Evolutionary conservation across 1,140 invertebrate species (phyloP).

Genomic region (Lasioglossum albipes): DNA sequence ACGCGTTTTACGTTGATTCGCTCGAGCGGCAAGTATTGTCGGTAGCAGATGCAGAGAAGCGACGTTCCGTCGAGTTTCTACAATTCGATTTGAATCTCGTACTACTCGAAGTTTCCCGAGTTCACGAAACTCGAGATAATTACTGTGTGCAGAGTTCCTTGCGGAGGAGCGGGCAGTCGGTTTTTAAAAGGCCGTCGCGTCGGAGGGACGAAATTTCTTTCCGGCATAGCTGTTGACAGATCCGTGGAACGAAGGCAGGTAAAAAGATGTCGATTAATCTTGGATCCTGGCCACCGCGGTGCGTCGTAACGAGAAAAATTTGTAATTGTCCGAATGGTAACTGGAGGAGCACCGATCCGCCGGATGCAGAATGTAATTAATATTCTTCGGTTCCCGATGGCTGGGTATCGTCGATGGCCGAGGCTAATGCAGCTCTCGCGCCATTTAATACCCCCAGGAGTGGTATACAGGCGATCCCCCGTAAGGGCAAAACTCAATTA

Average conservation of each 20-base stretch:
- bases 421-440: slow-evolving; percentile 50
- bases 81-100: slow-evolving; percentile 56
- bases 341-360: background rate
- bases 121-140: slow-evolving; percentile 42
- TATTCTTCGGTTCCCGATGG: slow-evolving; percentile 36
- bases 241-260: background rate
- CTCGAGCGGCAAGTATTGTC: slow-evolving; percentile 52
- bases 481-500: slow-evolving; percentile 61
- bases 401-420: slow-evolving; percentile 16
- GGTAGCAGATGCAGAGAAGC: slow-evolving; percentile 52
- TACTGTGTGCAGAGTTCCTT: slow-evolving; percentile 19
- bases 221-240: background rate
- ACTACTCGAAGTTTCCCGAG: slow-evolving; percentile 44
- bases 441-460: slow-evolving; percentile 52
- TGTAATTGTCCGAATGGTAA: slow-evolving; percentile 9
- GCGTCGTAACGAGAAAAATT: background rate
- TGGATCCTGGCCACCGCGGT: too few species aligned
- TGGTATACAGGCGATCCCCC: slow-evolving; percentile 30
- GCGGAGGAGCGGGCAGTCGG: background rate
- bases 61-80: slow-evolving; percentile 55
- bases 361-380: slow-evolving; percentile 20
- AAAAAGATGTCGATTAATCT: slow-evolving; percentile 4
- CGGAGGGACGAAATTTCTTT: background rate
- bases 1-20: slow-evolving; percentile 60
- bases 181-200: slow-evolving; percentile 3